A percentile compares a stretch with the other conserved stretches of the same genome.
Evolutionary conservation across 2,113 vertebrate species (phyloP).

Genomic region (Laterallus jamaicensis): DNA sequence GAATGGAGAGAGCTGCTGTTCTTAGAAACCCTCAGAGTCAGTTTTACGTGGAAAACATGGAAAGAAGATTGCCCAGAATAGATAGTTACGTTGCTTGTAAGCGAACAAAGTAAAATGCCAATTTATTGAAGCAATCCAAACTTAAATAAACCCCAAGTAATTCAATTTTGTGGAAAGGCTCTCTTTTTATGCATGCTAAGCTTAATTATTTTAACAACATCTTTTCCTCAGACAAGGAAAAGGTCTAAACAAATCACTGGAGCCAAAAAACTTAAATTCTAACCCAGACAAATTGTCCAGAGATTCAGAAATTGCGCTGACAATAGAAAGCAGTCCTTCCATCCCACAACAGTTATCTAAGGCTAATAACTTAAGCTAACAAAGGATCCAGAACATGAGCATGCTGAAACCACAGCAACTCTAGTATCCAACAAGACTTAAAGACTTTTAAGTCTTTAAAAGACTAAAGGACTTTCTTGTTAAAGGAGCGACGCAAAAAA

Average conservation of each 20-base stretch:
- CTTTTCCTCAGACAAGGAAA: slow-evolving; percentile 5
- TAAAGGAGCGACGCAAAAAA: background rate
- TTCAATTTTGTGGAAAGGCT: slow-evolving; percentile 32
- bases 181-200: slow-evolving; percentile 30
- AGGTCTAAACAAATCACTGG: slow-evolving; percentile 39
- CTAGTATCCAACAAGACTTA: slow-evolving; percentile 6
- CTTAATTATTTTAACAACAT: slow-evolving; percentile 59
- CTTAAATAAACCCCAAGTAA: slow-evolving; percentile 51
- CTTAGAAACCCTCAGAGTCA: background rate
- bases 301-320: slow-evolving; percentile 26
- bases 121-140: background rate
- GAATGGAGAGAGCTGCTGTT: background rate
- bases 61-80: background rate
- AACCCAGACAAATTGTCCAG: slow-evolving; percentile 46
- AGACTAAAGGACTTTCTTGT: slow-evolving; percentile 20
- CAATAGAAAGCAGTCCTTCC: slow-evolving; percentile 29
- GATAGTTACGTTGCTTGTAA: slow-evolving; percentile 17
- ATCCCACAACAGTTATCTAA: slow-evolving; percentile 37
- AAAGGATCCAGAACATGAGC: slow-evolving; percentile 37
- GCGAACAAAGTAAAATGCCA: slow-evolving; percentile 2
- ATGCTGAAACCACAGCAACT: slow-evolving; percentile 45
- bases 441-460: background rate
- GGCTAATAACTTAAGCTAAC: slow-evolving; percentile 53
- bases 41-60: background rate
- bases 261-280: slow-evolving; percentile 51